Conservation (phyloP, 2,888 invertebrate species). For the Agonopterix heracliana region DNA sequence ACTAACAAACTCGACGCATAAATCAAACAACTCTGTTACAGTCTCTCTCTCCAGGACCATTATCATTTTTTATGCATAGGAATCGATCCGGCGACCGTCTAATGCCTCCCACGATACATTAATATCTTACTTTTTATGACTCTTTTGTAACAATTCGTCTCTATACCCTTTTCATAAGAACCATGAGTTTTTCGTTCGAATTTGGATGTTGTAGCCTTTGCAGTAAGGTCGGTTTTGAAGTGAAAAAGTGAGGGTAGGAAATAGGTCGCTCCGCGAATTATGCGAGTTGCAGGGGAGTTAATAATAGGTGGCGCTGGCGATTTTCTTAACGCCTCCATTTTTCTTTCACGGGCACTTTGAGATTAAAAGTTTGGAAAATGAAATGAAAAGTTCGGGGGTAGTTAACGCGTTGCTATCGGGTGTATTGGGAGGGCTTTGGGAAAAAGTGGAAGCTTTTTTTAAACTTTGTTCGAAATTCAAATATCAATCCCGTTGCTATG, state of each 20-base stretch:
- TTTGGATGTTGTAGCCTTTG: not conserved
- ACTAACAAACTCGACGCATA: constrained; percentile 58
- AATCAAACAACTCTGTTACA: constrained; percentile 56
- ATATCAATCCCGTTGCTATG: too few species aligned
- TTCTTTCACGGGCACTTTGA: constrained; percentile 76
- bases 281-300: constrained; percentile 53
- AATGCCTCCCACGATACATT: constrained; percentile 77
- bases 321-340: constrained; percentile 69
- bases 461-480: too few species aligned
- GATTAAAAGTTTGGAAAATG: constrained; percentile 74
- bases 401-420: constrained; percentile 44
- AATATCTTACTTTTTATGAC: constrained; percentile 77
- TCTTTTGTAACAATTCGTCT: constrained; percentile 69
- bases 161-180: constrained; percentile 31
- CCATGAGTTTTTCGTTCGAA: not conserved
- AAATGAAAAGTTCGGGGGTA: constrained; percentile 58
- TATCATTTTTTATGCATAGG: constrained; percentile 76
- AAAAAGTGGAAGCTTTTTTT: not conserved
- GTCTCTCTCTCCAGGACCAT: constrained; percentile 64
- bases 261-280: constrained; percentile 23
- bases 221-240: not conserved
- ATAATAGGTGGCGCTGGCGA: constrained; percentile 73
- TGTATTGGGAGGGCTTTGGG: constrained; percentile 29
- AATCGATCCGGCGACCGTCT: constrained; percentile 72
- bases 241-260: not conserved